Conservation (phyloP, 2,797 vertebrate genomes). For the Xiphorhynchus erythropygius region DNA sequence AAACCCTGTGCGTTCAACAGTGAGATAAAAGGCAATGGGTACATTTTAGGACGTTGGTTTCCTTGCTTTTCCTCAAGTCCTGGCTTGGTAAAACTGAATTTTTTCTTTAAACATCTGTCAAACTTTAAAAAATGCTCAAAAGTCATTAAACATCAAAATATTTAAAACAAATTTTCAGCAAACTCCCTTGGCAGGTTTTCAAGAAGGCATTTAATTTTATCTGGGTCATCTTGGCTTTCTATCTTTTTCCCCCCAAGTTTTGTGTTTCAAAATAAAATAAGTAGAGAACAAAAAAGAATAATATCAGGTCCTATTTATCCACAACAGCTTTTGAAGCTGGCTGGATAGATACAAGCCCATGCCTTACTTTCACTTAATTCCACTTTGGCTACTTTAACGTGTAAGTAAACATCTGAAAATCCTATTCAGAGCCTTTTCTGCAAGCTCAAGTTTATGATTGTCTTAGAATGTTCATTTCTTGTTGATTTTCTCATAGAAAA, state of each 20-base stretch:
- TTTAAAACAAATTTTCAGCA: not conserved
- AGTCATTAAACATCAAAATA: not conserved
- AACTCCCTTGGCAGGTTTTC: not conserved
- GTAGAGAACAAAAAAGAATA: not conserved
- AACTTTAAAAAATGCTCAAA: not conserved
- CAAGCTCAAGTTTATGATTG: not conserved
- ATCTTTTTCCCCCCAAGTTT: rapidly evolving
- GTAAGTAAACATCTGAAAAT: not conserved
- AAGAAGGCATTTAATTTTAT: not conserved
- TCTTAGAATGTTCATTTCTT: not conserved
- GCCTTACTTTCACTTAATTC: not conserved
- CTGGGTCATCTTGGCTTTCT: not conserved
- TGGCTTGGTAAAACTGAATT: not conserved
- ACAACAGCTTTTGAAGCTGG: not conserved
- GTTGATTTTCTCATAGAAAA: not conserved
- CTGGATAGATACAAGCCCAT: not conserved
- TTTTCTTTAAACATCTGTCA: not conserved
- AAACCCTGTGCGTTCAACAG: not conserved
- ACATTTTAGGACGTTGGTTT: not conserved
- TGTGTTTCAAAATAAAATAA: not conserved
- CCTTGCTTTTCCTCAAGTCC: not conserved
- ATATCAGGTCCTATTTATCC: not conserved
- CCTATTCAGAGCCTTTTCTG: not conserved
- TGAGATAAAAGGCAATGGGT: not conserved
- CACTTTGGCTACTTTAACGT: not conserved